Evolutionary conservation across 2,113 vertebrate species (phyloP).

Genomic region (Penelope pileata): DNA sequence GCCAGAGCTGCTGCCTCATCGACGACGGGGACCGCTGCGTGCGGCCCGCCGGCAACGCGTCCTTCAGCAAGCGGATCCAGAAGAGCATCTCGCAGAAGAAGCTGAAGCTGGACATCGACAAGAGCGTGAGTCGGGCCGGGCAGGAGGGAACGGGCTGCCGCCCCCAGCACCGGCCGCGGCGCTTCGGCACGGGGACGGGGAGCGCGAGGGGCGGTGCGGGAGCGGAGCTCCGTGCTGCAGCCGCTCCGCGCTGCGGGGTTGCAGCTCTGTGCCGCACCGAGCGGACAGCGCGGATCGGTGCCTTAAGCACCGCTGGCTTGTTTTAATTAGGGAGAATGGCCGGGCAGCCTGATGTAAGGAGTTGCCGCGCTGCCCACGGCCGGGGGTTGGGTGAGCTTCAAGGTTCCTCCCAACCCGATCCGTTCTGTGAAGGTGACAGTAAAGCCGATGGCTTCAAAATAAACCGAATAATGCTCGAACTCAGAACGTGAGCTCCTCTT

Average conservation of each 20-base stretch:
- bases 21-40: slow-evolving; percentile 95
- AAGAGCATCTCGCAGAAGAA: slow-evolving; percentile 89
- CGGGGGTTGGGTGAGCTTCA: no score
- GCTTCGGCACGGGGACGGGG: neutral
- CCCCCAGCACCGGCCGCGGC: no score
- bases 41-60: slow-evolving; percentile 95
- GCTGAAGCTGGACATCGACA: slow-evolving; percentile 94
- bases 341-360: neutral
- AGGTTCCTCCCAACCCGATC: neutral
- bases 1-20: slow-evolving; percentile 97
- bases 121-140: slow-evolving; percentile 92
- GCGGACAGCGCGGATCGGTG: rapidly evolving
- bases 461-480: neutral
- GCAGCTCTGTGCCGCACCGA: neutral
- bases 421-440: neutral
- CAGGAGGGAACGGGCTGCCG: no score
- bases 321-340: neutral
- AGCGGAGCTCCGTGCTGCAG: slow-evolving; percentile 52
- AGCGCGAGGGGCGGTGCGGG: no score
- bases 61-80: slow-evolving; percentile 87
- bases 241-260: no score
- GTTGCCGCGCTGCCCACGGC: neutral
- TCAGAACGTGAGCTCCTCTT: neutral
- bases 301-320: neutral
- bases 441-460: neutral